Percentiles rank a stretch among this genome's conserved stretches.
These are phyloP conservation scores for Scomber colias DNA, from an alignment of 2,113 vertebrate genomes.

Conservation along the genomic window DNA sequence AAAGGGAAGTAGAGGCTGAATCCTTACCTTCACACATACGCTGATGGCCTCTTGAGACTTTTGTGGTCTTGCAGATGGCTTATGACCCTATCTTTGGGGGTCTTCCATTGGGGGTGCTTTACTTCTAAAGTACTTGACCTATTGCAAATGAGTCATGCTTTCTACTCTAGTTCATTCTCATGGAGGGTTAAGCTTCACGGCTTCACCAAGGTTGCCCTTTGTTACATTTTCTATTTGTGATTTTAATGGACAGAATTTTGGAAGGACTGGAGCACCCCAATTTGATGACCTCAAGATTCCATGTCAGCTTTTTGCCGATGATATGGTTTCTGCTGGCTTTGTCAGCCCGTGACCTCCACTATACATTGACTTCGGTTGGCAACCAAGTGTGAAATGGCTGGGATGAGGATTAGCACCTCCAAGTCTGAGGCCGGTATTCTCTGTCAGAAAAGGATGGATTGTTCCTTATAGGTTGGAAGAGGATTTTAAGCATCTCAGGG, in stretches of 20 bases:
- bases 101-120: background rate
- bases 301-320: constrained; percentile 37
- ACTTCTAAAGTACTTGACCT: background rate
- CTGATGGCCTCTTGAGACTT: background rate
- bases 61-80: background rate
- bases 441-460: constrained; percentile 55
- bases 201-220: background rate
- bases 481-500: constrained; percentile 16
- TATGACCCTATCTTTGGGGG: background rate
- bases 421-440: constrained; percentile 24
- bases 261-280: background rate
- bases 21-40: background rate
- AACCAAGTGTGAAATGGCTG: constrained; percentile 57
- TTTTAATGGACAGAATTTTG: constrained; percentile 19
- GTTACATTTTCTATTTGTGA: constrained; percentile 14
- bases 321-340: constrained; percentile 34
- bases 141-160: background rate
- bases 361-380: constrained; percentile 19
- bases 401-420: constrained; percentile 29
- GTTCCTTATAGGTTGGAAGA: constrained; percentile 11
- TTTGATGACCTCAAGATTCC: constrained; percentile 7
- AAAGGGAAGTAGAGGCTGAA: too few species aligned
- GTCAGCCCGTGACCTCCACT: constrained; percentile 38
- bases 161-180: background rate
- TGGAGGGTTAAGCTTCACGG: background rate